phyloP scores from a whole-genome alignment of 2,113 vertebrate species.

The Amblyopsis rosae region DNA sequence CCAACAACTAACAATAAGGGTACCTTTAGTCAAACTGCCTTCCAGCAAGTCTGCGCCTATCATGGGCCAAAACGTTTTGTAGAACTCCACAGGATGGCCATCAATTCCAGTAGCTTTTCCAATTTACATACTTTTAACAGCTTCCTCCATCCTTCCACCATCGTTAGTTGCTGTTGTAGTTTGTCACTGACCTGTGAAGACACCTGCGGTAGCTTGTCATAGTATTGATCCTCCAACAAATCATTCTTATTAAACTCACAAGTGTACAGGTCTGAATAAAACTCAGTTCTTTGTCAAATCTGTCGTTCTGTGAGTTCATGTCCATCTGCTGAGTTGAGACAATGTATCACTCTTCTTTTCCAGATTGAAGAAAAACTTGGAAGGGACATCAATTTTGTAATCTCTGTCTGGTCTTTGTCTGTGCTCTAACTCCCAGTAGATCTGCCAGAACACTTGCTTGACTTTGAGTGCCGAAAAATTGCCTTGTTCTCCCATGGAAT shows the following conservation, averaged over 20 bases:
- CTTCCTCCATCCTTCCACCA: background rate
- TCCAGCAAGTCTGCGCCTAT: background rate
- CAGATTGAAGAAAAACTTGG: slow-evolving; percentile 8
- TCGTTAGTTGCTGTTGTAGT: background rate
- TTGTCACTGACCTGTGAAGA: background rate
- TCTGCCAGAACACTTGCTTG: slow-evolving; percentile 3
- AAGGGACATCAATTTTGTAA: slow-evolving; percentile 17
- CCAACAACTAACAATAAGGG: background rate
- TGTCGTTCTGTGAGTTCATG: background rate
- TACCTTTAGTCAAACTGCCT: background rate
- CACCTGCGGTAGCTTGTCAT: no score
- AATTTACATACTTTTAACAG: background rate
- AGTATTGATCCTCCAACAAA: no score
- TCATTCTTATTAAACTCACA: background rate
- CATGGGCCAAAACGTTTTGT: slow-evolving; percentile 11
- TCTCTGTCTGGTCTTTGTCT: slow-evolving; percentile 5
- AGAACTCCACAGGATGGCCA: slow-evolving; percentile 11
- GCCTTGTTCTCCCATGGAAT: background rate
- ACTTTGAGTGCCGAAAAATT: background rate
- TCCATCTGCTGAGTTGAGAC: background rate
- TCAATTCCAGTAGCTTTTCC: slow-evolving; percentile 2
- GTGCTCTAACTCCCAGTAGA: slow-evolving; percentile 2
- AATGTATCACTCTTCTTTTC: slow-evolving; percentile 10
- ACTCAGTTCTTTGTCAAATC: background rate
- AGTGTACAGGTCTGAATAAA: background rate